Percentiles rank a stretch among this genome's conserved stretches.
Evolutionary conservation across 1,140 invertebrate species (phyloP).

Genomic region (Thalassaphorura encarpata): DNA sequence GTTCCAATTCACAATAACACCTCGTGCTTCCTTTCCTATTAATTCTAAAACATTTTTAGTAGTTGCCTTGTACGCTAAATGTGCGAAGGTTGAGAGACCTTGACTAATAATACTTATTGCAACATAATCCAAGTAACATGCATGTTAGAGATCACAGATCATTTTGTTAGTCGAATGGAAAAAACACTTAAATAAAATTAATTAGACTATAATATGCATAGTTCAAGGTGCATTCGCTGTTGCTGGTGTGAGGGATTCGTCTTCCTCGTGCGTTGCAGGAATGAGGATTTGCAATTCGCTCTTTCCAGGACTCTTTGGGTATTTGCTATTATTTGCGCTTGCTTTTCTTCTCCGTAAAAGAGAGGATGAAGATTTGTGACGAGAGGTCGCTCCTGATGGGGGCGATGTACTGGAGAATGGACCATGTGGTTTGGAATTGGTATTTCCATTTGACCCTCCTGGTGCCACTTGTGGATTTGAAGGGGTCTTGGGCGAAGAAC

Average conservation of each 20-base stretch:
- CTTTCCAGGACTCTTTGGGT: background rate
- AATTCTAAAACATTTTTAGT: too few relatives aligned
- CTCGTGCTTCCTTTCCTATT: too few relatives aligned
- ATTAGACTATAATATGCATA: background rate
- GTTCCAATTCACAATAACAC: too few relatives aligned
- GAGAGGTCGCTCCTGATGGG: background rate
- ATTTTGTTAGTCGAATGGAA: background rate
- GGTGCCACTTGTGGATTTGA: background rate
- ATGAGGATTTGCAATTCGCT: constrained; percentile 18
- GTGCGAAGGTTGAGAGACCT: too few relatives aligned
- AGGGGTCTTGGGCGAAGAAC: background rate
- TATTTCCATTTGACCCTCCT: background rate
- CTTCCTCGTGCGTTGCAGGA: constrained; percentile 11
- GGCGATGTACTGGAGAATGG: background rate
- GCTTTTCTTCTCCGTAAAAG: constrained; percentile 7
- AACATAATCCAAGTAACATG: too few relatives aligned
- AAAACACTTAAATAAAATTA: background rate
- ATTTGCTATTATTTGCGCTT: background rate
- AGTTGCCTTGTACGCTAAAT: too few relatives aligned
- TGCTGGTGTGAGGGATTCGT: constrained; percentile 6
- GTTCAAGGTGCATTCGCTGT: background rate
- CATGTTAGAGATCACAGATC: background rate
- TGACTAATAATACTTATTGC: too few relatives aligned
- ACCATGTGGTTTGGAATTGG: background rate
- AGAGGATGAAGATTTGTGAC: constrained; percentile 7